phyloP scores from a whole-genome alignment of 2,797 vertebrate species.

The Hyperoplus immaculatus region DNA sequence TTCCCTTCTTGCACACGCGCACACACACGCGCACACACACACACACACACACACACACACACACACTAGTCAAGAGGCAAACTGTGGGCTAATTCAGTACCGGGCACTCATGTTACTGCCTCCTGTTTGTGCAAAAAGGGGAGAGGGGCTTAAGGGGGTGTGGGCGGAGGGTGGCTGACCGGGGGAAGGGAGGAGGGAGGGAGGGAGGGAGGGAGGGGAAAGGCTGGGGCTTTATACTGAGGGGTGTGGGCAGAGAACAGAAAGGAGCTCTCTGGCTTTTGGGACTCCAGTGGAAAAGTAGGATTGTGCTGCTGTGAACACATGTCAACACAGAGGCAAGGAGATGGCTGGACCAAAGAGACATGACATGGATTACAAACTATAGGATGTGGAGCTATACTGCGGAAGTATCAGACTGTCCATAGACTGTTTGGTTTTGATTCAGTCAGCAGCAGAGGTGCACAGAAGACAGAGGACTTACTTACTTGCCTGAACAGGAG shows the following conservation, averaged over 20 bases:
- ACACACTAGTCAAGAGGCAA: slow-evolving; percentile 51
- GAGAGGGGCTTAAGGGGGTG: slow-evolving; percentile 55
- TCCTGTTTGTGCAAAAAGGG: slow-evolving; percentile 54
- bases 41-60: slow-evolving; percentile 26
- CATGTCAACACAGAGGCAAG: slow-evolving; percentile 6
- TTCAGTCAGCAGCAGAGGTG: background rate
- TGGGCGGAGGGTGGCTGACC: slow-evolving; percentile 59
- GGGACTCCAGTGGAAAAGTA: slow-evolving; percentile 48
- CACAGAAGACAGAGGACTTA: background rate
- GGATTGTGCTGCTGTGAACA: slow-evolving; percentile 23
- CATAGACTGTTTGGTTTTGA: too few relatives aligned
- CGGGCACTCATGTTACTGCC: slow-evolving; percentile 78
- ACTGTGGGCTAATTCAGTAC: slow-evolving; percentile 79
- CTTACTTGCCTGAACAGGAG: slow-evolving; percentile 37
- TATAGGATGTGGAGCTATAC: slow-evolving; percentile 11
- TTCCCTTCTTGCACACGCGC: slow-evolving; percentile 26
- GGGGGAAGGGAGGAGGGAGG: slow-evolving; percentile 44
- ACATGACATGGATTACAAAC: slow-evolving; percentile 21
- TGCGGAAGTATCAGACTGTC: background rate
- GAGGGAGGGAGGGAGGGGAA: slow-evolving; percentile 34
- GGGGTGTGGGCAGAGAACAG: slow-evolving; percentile 58
- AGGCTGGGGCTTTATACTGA: slow-evolving; percentile 43
- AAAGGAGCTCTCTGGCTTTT: slow-evolving; percentile 55
- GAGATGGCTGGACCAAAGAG: slow-evolving; percentile 18
- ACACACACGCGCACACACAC: slow-evolving; percentile 23